Percentiles rank a stretch among this genome's conserved stretches.
phyloP scores from a whole-genome alignment of 2,888 invertebrate genomes.

The Scrobipalpa costella region DNA sequence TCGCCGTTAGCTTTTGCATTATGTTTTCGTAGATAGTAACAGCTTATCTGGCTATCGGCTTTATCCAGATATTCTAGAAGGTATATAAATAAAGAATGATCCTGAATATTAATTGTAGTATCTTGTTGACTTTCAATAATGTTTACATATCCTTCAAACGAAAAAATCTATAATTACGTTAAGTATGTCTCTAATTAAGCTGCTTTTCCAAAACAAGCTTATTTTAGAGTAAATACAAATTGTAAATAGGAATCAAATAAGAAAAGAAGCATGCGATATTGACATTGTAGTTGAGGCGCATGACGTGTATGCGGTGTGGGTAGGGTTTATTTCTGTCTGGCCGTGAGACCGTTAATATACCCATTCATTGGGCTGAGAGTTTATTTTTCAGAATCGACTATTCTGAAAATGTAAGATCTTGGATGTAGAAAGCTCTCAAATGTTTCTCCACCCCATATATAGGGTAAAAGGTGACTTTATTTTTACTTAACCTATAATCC shows the following conservation, averaged over 20 bases:
- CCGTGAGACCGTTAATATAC: slow-evolving; percentile 60
- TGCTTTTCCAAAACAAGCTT: not conserved
- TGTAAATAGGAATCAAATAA: not conserved
- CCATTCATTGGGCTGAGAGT: slow-evolving; percentile 57
- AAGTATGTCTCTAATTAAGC: not conserved
- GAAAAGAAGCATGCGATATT: slow-evolving; percentile 47
- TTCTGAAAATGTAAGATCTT: slow-evolving; percentile 49
- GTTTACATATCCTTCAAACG: too few relatives aligned
- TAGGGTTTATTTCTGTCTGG: slow-evolving; percentile 66
- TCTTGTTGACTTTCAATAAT: too few relatives aligned
- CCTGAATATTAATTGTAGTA: too few relatives aligned
- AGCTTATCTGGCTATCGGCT: too few relatives aligned
- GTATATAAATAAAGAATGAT: too few relatives aligned
- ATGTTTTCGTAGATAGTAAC: too few relatives aligned
- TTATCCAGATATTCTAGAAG: too few relatives aligned
- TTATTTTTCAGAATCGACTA: slow-evolving; percentile 43
- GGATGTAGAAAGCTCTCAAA: not conserved
- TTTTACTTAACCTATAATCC: too few relatives aligned
- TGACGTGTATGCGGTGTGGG: slow-evolving; percentile 52
- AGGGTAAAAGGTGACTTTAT: too few relatives aligned
- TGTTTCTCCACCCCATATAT: not conserved
- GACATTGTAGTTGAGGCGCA: slow-evolving; percentile 57
- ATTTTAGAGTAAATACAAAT: not conserved
- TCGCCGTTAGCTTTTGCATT: slow-evolving; percentile 1
- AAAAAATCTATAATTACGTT: too few relatives aligned